phyloP scores from a whole-genome alignment of 2,888 invertebrate genomes.

The Dastarcus helophoroides region DNA sequence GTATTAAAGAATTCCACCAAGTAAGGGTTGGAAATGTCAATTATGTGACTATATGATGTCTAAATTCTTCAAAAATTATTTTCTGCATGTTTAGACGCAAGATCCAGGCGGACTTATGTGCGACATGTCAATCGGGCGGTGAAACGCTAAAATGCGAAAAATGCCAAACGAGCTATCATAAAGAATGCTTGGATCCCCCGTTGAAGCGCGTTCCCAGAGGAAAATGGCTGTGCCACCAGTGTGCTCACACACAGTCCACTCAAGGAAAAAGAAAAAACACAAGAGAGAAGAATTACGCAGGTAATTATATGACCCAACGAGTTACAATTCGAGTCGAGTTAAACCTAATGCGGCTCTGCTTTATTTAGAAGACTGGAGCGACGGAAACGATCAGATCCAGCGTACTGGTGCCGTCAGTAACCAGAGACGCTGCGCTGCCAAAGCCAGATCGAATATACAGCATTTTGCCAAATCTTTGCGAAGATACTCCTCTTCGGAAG shows the following conservation, averaged over 20 bases:
- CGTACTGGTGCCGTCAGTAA: slow-evolving; percentile 35
- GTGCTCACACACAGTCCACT: slow-evolving; percentile 31
- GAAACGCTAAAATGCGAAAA: slow-evolving; percentile 50
- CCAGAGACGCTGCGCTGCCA: slow-evolving; percentile 49
- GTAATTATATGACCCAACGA: no score
- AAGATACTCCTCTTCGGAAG: slow-evolving; percentile 31
- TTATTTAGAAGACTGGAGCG: no score
- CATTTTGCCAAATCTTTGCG: slow-evolving; percentile 50
- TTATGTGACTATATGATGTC: no score
- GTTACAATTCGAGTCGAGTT: no score
- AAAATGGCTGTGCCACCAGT: slow-evolving; percentile 51
- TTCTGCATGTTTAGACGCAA: no score
- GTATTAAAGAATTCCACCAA: no score
- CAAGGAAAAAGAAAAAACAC: no score
- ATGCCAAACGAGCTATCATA: slow-evolving; percentile 56
- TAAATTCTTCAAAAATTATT: no score
- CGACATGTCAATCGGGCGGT: slow-evolving; percentile 54
- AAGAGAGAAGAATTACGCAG: slow-evolving; percentile 28
- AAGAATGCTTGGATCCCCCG: slow-evolving; percentile 58
- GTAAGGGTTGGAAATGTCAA: no score
- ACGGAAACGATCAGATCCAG: no score
- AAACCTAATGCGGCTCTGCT: no score
- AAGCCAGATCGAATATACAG: slow-evolving; percentile 54
- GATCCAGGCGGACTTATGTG: slow-evolving; percentile 45
- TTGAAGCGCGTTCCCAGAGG: slow-evolving; percentile 45